Evolutionary conservation across 2,113 vertebrate genomes (phyloP).

Genomic region (Lophura nycthemera): DNA sequence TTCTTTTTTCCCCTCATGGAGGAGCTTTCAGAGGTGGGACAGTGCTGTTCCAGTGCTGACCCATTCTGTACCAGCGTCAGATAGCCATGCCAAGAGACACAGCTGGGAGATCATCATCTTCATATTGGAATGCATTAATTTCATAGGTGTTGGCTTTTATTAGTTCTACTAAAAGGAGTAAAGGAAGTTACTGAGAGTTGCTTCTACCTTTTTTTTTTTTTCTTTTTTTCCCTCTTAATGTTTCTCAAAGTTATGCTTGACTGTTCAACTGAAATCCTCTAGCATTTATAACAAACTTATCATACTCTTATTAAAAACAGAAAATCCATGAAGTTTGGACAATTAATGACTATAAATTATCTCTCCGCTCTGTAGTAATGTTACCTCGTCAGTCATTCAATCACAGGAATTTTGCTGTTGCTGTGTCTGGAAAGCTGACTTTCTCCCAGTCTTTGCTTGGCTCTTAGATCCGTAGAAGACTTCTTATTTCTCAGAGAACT

Average conservation of each 20-base stretch:
- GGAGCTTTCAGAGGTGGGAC: neutral
- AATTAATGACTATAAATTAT: neutral
- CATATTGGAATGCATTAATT: neutral
- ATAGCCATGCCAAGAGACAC: neutral
- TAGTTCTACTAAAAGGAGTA: neutral
- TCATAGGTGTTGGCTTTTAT: neutral
- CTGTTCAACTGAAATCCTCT: neutral
- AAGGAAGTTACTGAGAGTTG: neutral
- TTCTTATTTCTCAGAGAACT: neutral
- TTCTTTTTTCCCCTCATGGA: neutral
- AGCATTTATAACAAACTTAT: neutral
- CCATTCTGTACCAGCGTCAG: fast-evolving
- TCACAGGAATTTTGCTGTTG: neutral
- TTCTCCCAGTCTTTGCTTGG: neutral
- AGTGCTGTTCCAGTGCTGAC: neutral
- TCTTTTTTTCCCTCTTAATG: fast-evolving
- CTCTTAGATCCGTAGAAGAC: neutral
- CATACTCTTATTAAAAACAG: neutral
- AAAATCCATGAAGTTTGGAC: neutral
- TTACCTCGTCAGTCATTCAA: neutral
- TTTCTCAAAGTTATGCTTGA: neutral
- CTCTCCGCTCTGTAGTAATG: neutral
- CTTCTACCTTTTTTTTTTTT: fast-evolving
- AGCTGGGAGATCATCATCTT: neutral
- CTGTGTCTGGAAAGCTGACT: neutral